These are phyloP conservation scores for Enteromius viviparus DNA, from an alignment of 2,797 vertebrate genomes.

Conservation along the genomic window DNA sequence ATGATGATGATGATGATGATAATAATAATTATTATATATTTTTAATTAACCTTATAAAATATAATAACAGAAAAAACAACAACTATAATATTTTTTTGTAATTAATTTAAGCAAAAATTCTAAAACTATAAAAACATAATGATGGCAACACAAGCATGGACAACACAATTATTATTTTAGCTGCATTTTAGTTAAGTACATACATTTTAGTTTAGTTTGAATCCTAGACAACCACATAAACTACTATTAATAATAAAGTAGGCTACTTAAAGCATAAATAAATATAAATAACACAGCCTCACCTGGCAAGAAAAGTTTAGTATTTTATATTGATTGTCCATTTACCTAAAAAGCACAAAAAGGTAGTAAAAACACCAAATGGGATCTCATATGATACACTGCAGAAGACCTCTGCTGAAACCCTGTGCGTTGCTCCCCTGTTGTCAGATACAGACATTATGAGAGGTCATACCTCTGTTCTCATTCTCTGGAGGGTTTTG, in stretches of 20 bases:
- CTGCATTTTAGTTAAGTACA: not conserved
- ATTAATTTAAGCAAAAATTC: no score
- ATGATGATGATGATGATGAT: no score
- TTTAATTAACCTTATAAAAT: no score
- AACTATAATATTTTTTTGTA: not conserved
- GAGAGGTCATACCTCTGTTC: slow-evolving; percentile 47
- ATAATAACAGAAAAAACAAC: not conserved
- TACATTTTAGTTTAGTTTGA: not conserved
- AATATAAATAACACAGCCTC: not conserved
- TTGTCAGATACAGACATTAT: slow-evolving; percentile 15
- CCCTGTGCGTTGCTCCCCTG: not conserved
- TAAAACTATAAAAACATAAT: not conserved
- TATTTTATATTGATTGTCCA: not conserved
- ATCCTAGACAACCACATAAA: not conserved
- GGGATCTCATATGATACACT: not conserved
- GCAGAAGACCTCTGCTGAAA: not conserved
- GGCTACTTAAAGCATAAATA: not conserved
- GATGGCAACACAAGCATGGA: not conserved
- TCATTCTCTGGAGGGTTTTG: not conserved
- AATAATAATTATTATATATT: no score
- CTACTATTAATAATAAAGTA: not conserved
- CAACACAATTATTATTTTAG: not conserved
- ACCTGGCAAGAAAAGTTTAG: not conserved
- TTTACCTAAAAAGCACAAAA: not conserved
- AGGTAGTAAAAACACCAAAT: not conserved